Evolutionary conservation across 2,113 vertebrate species (phyloP), one percentile per base, ranked within the genome.

Genomic region (Mixornis gularis): DNA sequence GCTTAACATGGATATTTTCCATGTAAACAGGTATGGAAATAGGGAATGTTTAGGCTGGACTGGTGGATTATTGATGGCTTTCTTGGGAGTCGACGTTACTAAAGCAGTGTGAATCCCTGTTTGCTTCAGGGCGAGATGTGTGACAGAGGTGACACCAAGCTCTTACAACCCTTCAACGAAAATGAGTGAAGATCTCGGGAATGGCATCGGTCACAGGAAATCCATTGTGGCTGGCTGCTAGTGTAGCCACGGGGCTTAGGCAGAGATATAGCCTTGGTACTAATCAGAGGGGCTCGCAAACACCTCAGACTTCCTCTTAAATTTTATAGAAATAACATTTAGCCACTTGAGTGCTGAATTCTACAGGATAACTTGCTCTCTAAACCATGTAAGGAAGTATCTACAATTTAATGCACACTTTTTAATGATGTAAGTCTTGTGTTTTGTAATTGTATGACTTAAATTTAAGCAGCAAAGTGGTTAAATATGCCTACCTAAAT

Each of bases 81-180:
- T 98, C 98, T 98, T 99, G 98, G 98, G 98, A 99, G 97, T 98
- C 98, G 98, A 98, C 98, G 98, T 99, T 99, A 99, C 99, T 99
- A 99, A 98, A 99, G 99, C 99, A 99, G 98, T 99, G 99, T 99
- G 98, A 99, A 99, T 99, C 99, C 99, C 99, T 99, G 99, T 99
- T 99, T 99, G 99, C 99, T 99, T 99, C 99, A 99, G 99, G 99
- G 99, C 99, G 98, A 99, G 99, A 99, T 99, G 99, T 99, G 99
- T 99, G 99, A 99, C 99, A 99, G 98, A 99, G 99, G 99, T 99
- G 99, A 98, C 99, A 99, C 99, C 99, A 98, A 99, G 98, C 98
- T 99, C 99, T 99, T 99, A 99, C 99, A 98, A 97, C 97, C 95
- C 98, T 99, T 98, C 98, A 98, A 98, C 98, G 98, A 98, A 99